A percentile compares a stretch with the other conserved stretches of the same genome.
These are phyloP conservation scores for Oopsacas minuta DNA, from an alignment of 37 sponge, comb jelly and placozoan genomes.

Conservation along the genomic window DNA sequence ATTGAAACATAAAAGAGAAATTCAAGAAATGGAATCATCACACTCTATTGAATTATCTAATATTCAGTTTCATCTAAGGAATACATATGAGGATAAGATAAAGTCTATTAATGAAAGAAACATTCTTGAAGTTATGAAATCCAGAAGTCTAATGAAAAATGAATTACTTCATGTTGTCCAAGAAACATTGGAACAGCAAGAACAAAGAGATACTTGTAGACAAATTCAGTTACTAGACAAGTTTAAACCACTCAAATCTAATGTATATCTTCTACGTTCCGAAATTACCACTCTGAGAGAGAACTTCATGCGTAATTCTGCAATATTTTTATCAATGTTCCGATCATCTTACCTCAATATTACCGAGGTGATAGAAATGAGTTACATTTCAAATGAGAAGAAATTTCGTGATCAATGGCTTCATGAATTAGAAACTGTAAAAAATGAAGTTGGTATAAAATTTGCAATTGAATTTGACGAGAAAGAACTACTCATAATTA, in stretches of 20 bases:
- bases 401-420: background rate
- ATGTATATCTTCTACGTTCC: background rate
- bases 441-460: background rate
- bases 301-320: background rate
- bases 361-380: background rate
- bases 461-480: background rate
- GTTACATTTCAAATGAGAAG: background rate
- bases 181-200: background rate
- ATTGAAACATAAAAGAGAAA: background rate
- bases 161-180: background rate
- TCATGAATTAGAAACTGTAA: background rate
- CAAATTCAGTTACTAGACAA: background rate
- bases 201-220: background rate
- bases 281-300: background rate
- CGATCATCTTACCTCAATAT: background rate
- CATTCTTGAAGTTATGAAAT: background rate
- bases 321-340: background rate
- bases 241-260: background rate
- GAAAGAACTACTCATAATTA: background rate
- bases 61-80: background rate
- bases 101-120: background rate
- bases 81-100: background rate
- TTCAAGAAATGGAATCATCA: background rate
- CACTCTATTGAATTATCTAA: background rate
- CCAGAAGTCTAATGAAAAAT: background rate